Conservation (phyloP, 2,888 invertebrate species). For the Nemurella pictetii region DNA sequence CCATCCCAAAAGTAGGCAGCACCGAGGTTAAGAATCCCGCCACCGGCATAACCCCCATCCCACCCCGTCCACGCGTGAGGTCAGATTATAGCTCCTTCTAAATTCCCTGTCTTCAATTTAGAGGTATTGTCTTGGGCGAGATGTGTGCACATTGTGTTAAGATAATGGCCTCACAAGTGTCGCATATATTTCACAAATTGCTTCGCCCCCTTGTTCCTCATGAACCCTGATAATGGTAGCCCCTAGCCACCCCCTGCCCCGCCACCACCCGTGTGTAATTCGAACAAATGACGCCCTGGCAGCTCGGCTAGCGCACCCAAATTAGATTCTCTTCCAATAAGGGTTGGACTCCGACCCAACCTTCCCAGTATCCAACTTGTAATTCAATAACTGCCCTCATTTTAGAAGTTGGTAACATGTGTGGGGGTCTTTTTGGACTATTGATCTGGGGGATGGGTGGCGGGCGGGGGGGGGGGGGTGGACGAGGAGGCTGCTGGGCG, state of each 20-base stretch:
- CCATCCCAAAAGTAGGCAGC: not conserved
- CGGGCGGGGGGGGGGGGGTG: slow-evolving; percentile 33
- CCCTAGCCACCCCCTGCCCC: slow-evolving; percentile 35
- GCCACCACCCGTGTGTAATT: slow-evolving; percentile 53
- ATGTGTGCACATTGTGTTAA: slow-evolving; percentile 43
- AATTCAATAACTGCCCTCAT: slow-evolving; percentile 45
- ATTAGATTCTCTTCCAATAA: slow-evolving; percentile 60
- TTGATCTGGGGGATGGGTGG: slow-evolving; percentile 40
- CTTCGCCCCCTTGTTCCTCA: slow-evolving; percentile 36
- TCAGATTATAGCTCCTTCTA: slow-evolving; percentile 11
- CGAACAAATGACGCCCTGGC: slow-evolving; percentile 65
- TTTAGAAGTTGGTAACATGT: slow-evolving; percentile 43
- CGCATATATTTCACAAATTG: slow-evolving; percentile 44
- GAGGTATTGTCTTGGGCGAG: slow-evolving; percentile 34
- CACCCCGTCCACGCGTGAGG: slow-evolving; percentile 1
- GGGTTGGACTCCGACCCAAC: slow-evolving; percentile 37
- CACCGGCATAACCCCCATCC: too few relatives aligned
- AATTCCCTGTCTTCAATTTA: slow-evolving; percentile 18
- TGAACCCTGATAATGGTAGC: not conserved
- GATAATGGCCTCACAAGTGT: slow-evolving; percentile 43
- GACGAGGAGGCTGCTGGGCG: not conserved
- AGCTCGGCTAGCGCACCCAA: slow-evolving; percentile 57
- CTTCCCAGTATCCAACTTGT: slow-evolving; percentile 42
- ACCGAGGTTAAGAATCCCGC: too few relatives aligned
- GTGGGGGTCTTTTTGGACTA: slow-evolving; percentile 44